phyloP scores from a whole-genome alignment of 2,113 vertebrate genomes.

The Macaca mulatta region DNA sequence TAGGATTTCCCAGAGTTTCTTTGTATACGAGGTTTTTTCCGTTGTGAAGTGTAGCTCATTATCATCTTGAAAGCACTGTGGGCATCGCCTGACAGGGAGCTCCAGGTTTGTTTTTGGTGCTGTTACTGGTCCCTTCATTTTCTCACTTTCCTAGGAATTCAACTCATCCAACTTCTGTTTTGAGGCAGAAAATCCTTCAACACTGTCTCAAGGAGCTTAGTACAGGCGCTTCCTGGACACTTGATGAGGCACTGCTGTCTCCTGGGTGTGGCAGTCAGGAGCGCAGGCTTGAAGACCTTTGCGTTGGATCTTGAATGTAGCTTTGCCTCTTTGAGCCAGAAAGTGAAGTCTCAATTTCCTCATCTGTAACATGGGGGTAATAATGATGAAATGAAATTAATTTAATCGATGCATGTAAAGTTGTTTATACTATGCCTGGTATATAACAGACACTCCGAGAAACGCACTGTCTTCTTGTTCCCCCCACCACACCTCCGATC shows the following conservation, averaged over 20 bases:
- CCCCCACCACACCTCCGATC: fast-evolving
- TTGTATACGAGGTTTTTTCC: background rate
- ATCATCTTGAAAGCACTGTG: fast-evolving
- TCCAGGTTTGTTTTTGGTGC: no score
- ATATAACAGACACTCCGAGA: fast-evolving
- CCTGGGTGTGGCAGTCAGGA: background rate
- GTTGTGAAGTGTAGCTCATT: background rate
- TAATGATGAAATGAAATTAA: fast-evolving
- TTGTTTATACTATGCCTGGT: fast-evolving
- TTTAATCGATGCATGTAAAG: fast-evolving
- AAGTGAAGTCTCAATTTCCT: background rate
- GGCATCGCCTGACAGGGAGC: fast-evolving
- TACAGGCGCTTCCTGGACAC: no score
- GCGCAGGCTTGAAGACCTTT: background rate
- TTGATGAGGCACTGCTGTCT: background rate
- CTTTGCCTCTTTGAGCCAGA: background rate
- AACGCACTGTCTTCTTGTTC: fast-evolving
- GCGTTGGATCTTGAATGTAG: background rate
- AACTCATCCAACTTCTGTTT: fast-evolving
- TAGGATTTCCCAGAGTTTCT: background rate
- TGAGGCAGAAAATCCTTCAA: no score
- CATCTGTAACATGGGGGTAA: background rate
- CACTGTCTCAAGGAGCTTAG: no score
- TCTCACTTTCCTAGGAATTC: background rate
- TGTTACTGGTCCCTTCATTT: fast-evolving